Base-by-base conservation (phyloP, 64 coral and sea anemone genomes). In the Catalaphyllia jardinei region DNA sequence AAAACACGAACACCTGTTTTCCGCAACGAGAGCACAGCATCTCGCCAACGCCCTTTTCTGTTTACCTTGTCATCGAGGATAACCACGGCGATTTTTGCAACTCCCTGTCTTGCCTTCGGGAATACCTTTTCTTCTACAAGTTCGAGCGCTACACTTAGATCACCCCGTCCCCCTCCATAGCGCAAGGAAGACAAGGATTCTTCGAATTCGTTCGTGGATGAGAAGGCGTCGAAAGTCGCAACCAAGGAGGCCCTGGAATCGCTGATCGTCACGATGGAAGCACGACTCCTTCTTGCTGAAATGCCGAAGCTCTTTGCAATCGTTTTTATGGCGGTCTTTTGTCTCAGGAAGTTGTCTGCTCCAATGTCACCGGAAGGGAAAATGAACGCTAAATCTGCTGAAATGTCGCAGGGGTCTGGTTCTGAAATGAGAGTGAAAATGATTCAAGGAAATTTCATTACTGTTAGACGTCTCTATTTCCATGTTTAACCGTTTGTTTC, bases 1-100 rank as follows among this genome's bases (percentile, higher is more conserved):
- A 92, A 29, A 33, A 92, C 63, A 18, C 62, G 84, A 10, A 92
- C 62, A 20, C 90, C 90, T 54, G 61, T 38, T 20, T 57, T 73
- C 29, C 74, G 79, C 64, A 92, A 28, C 27, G 83, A 71, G 19
- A 85, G 33, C 28, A 85, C 31, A 85, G 62, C 52, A 13, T 35
- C 42, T 50, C 24, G 35, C 62, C 62, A 85, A 39, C 38, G 33
- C 50, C 22, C n/a, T 15, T 85, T 71, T 71, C 71, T 71, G 22
- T 51, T 12, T 20, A 71, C 81, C 63, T 50, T 22, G 15, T 8
- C 81, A 71, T 85, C 81, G 14, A 71, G 11, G 31, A 85, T 46
- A 20, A 85, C 33, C 22, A 85, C 81, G 8, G 62, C 81, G 33
- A 85, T 29, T 28, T 85, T 69, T 85, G 81, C 62, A 15, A 85